Conservation (phyloP, 2,797 vertebrate genomes). For the Leptatherina wallacei region DNA sequence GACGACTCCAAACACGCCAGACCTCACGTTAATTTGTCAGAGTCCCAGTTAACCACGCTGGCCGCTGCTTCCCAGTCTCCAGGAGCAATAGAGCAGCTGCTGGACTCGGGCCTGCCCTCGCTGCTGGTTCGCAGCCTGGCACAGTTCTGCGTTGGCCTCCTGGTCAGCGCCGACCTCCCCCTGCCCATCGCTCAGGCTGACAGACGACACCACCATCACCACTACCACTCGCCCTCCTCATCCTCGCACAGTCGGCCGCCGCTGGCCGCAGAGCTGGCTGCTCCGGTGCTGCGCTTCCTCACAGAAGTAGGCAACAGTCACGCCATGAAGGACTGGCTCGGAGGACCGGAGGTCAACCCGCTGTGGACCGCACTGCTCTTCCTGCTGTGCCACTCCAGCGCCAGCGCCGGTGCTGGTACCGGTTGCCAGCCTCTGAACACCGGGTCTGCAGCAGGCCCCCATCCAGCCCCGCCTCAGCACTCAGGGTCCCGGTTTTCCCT, state of each 20-base stretch:
- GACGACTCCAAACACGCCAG: conserved; percentile 97
- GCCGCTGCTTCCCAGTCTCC: conserved; percentile 97
- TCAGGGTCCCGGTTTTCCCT: conserved; percentile 85
- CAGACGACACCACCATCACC: conserved; percentile 86
- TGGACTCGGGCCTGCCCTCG: conserved; percentile 95
- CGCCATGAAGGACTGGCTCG: conserved; percentile 98
- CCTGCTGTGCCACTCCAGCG: conserved; percentile 95
- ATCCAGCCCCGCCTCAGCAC: conserved; percentile 72
- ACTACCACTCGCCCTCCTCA: conserved; percentile 73
- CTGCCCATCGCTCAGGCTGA: conserved; percentile 86
- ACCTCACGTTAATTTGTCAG: conserved; percentile 89
- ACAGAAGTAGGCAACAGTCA: conserved; percentile 98
- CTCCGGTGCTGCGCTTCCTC: conserved; percentile 94
- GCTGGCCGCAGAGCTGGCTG: conserved; percentile 92
- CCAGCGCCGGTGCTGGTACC: conserved; percentile 81
- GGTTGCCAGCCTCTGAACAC: conserved; percentile 46
- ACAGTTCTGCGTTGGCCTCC: conserved; percentile 91
- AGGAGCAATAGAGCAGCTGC: conserved; percentile 94
- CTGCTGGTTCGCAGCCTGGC: conserved; percentile 94
- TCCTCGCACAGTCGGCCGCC: conserved; percentile 82
- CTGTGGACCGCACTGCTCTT: conserved; percentile 97
- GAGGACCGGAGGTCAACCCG: conserved; percentile 96
- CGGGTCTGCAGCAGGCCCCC: conserved; percentile 24
- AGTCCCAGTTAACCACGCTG: conserved; percentile 93
- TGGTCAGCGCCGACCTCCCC: conserved; percentile 88